Base-by-base conservation (phyloP, 2,797 vertebrate genomes). In the Enteromius viviparus region DNA sequence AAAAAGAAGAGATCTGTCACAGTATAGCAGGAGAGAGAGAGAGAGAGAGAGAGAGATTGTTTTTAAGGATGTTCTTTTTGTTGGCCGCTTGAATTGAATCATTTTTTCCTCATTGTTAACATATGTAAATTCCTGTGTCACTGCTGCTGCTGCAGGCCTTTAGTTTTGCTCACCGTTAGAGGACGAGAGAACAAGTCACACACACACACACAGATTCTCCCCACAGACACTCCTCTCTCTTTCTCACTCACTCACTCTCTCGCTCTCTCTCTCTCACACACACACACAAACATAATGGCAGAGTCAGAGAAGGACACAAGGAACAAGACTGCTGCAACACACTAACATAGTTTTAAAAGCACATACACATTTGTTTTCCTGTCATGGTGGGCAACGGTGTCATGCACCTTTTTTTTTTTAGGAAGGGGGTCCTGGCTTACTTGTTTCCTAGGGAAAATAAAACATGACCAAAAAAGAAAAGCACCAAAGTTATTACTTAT, bases 51-150 rank as follows among this genome's bases (percentile, higher is more conserved):
- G 60, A 42, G 76, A 4, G 51, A 74, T 53, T 76, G 76, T 85
- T 71, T 80, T 78, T 69, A 74, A 75, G 40, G 53, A 7, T 85
- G 47, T 53, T 53, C 70, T 76, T 76, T 78, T 78, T 84, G 55
- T 72, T 71, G 40, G 78, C 76, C 12, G 8, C 42, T 78, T 62
- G 77, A 84, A 75, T 83, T 82, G 51, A 85, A 77, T 74, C 53
- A 71, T 55, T 80, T 58, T 80, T 83, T 81, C 55, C 66, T 79
- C 49, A 82, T 84, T 85, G 84, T 81, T 83, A 85, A 80, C 81
- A 66, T 71, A 84, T 85, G 82, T 87, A 83, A 87, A 86, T 89
- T 86, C 69, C 45, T 21, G 42, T 86, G 76, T 78, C 86, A 81
- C 51, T 66, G 47, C 68, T 75, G 76, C 76, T 82, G 83, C 87